Evolutionary conservation across 2,113 vertebrate genomes (phyloP).

Genomic region (Scartelaos histophorus): DNA sequence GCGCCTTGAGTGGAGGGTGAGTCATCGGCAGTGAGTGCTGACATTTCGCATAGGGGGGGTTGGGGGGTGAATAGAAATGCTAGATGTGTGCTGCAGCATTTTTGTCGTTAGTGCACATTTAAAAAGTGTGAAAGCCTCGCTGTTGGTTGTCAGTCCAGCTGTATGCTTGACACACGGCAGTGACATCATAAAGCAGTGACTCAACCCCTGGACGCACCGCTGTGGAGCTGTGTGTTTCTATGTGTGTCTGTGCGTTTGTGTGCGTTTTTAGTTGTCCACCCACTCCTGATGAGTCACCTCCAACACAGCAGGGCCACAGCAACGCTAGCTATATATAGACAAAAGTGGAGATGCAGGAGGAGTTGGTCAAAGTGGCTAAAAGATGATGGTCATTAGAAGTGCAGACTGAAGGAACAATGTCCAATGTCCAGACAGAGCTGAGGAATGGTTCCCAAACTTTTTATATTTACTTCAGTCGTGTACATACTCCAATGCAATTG

Average conservation of each 20-base stretch:
- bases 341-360: constrained; percentile 10
- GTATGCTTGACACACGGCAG: constrained; percentile 23
- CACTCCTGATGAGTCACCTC: constrained; percentile 68
- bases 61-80: background rate
- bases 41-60: constrained; percentile 29
- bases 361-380: constrained; percentile 15
- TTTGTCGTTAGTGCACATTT: background rate
- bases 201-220: constrained; percentile 61
- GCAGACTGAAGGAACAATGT: background rate
- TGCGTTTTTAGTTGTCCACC: constrained; percentile 57
- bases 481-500: background rate
- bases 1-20: constrained; percentile 23
- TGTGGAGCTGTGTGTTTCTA: constrained; percentile 20
- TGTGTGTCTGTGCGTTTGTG: constrained; percentile 20
- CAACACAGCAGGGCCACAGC: constrained; percentile 52
- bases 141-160: constrained; percentile 9
- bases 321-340: constrained; percentile 60
- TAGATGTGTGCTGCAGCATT: background rate
- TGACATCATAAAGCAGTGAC: constrained; percentile 66
- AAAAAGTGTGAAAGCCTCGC: background rate
- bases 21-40: constrained; percentile 38
- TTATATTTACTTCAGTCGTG: background rate
- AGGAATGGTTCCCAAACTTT: too few species aligned
- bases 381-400: background rate
- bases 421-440: background rate